Conservation (phyloP, 2,113 vertebrate species). For the Equus przewalskii region DNA sequence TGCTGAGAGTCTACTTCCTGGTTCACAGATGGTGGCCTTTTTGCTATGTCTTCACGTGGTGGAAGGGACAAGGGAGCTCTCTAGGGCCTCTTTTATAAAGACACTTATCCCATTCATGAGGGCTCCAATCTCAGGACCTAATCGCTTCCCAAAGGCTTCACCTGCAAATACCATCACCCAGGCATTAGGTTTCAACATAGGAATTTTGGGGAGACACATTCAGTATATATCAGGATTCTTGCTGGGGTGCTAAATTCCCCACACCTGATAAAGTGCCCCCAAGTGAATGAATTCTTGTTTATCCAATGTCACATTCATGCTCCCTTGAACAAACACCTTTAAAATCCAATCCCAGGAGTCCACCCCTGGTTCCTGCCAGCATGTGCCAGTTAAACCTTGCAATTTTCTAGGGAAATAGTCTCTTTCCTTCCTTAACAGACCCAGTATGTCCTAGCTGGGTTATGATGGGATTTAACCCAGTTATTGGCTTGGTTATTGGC, state of each 20-base stretch:
- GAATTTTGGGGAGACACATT: neutral
- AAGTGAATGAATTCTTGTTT: neutral
- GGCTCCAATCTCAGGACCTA: neutral
- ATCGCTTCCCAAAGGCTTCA: neutral
- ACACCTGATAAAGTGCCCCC: neutral
- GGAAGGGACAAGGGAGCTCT: neutral
- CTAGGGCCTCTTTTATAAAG: neutral
- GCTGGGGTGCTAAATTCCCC: neutral
- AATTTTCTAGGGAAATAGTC: neutral
- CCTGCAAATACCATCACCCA: neutral
- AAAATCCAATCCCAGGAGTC: conserved; percentile 35
- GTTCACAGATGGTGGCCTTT: neutral
- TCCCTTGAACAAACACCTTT: neutral
- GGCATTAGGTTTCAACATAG: neutral
- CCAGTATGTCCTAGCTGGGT: neutral
- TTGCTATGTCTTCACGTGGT: neutral
- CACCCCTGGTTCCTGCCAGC: neutral
- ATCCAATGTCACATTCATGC: neutral
- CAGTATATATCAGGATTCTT: neutral
- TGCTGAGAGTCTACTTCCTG: neutral
- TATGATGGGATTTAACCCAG: conserved; percentile 56
- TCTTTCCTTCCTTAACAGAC: neutral
- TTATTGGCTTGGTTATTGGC: conserved; percentile 46
- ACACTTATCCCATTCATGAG: neutral
- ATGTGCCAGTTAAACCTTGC: neutral